A percentile compares a stretch with the other conserved stretches of the same genome.
phyloP scores from a whole-genome alignment of 1,140 invertebrate genomes.

The Potamilus streckersoni region DNA sequence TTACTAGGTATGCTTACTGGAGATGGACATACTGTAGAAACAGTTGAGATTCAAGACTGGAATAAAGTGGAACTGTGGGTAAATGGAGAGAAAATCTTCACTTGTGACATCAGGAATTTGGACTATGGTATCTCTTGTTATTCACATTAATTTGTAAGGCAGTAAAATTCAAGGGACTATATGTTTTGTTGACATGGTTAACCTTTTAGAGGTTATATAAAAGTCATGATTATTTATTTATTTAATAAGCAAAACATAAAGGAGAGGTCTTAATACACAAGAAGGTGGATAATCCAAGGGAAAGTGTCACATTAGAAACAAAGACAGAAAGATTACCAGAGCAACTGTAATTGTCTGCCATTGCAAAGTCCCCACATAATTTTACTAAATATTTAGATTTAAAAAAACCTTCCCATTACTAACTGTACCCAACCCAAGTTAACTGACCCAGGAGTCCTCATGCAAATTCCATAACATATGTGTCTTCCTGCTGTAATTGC shows the following conservation, averaged over 20 bases:
- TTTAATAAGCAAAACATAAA: background rate
- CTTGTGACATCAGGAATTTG: conserved; percentile 50
- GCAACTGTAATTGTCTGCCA: too few species aligned
- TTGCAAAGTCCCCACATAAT: too few species aligned
- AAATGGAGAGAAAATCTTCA: conserved; percentile 54
- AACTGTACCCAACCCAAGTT: too few species aligned
- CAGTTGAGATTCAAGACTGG: conserved; percentile 42
- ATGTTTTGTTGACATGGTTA: background rate
- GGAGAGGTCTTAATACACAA: too few species aligned
- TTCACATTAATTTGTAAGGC: background rate
- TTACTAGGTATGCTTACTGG: conserved; percentile 37
- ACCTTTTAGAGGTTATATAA: background rate
- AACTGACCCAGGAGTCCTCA: too few species aligned
- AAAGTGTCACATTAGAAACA: too few species aligned
- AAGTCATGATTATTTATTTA: background rate
- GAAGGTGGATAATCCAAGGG: too few species aligned
- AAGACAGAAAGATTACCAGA: too few species aligned
- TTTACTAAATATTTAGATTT: too few species aligned
- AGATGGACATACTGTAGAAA: conserved; percentile 41
- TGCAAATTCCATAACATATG: too few species aligned
- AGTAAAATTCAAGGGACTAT: background rate
- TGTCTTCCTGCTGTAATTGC: too few species aligned
- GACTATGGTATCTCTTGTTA: conserved; percentile 51
- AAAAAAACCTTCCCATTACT: too few species aligned
- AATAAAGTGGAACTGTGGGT: conserved; percentile 54